Evolutionary conservation across 2,888 invertebrate genomes (phyloP), one percentile per base, ranked within the genome.

Genomic region (Zeuzera pyrina): DNA sequence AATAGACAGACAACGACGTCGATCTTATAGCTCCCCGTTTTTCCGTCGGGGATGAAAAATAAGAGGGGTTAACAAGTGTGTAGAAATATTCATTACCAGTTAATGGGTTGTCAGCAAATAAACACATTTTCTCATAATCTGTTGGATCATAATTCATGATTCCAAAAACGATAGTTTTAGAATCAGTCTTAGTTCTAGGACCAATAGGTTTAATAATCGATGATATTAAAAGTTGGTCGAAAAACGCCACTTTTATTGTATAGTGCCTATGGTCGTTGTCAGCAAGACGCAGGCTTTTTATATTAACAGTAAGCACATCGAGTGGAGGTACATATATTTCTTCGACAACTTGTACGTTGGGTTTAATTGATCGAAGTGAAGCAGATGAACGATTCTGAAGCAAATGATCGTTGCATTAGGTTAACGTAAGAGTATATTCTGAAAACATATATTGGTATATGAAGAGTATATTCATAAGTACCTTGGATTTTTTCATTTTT

Each of bases 121-220:
- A 33, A 39, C 66, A 61, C 73, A 81, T 77, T 54, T 65, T 73
- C 32, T 70, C 68, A 36, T 77, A 76, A 50, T 79, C 69, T 1
- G 76, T 68, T 0, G 81, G 78, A 39, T 78, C 73, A 33, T 67
- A 81, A 11, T 35, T 41, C 61, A 81, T 61, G 1, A 36, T 36
- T 3, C 79, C 81, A 8, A 23, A 34, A 2, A 57, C 58, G 12
- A 64, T 28, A 0, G 43, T 35, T 8, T 29, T 43, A 1, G 47
- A 38, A n/a, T 35, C 44, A 1, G 39, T 33, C 2, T 16, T 14
- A 10, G 55, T 51, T 28, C 48, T 65, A 2, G 47, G 35, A 12
- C 49, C 48, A 1, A 57, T 44, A 2, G 77, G 56, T 19, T 43
- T 57, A 5, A 81, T 49, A 7, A 55, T 36, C 2, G 48, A 50